Conservation (phyloP, 1,140 invertebrate genomes). For the Caenorhabditis remanei region DNA sequence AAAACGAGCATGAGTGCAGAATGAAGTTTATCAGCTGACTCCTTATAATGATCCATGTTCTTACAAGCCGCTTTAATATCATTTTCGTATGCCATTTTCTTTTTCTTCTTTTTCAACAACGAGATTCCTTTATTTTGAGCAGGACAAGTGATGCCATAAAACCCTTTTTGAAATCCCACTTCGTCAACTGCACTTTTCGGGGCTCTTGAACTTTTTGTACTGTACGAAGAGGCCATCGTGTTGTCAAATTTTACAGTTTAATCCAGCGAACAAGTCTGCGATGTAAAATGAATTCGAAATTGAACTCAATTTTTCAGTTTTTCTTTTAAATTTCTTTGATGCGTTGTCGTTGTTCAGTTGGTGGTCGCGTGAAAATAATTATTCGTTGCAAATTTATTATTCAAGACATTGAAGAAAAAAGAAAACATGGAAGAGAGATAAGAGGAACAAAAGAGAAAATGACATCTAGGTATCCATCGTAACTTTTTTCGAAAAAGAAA, state of each 20-base stretch:
- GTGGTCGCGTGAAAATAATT: too few species aligned
- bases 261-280: background rate
- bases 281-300: background rate
- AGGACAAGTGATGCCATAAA: background rate
- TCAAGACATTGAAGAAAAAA: too few species aligned
- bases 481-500: too few species aligned
- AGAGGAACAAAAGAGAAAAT: too few species aligned
- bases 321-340: too few species aligned
- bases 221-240: conserved; percentile 8
- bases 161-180: background rate
- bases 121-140: conserved; percentile 5
- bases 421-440: too few species aligned
- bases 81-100: background rate
- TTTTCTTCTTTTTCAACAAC: conserved; percentile 18
- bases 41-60: conserved; percentile 3
- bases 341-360: too few species aligned
- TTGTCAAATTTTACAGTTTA: conserved; percentile 4
- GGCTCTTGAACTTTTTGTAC: conserved; percentile 11
- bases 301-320: background rate
- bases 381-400: too few species aligned
- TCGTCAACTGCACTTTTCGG: background rate
- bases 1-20: background rate
- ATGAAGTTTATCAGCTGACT: background rate
- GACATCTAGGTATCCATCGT: too few species aligned
- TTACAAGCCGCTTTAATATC: background rate